Conservation (phyloP, 1,140 invertebrate genomes). For the Belonocnema kinseyi region DNA sequence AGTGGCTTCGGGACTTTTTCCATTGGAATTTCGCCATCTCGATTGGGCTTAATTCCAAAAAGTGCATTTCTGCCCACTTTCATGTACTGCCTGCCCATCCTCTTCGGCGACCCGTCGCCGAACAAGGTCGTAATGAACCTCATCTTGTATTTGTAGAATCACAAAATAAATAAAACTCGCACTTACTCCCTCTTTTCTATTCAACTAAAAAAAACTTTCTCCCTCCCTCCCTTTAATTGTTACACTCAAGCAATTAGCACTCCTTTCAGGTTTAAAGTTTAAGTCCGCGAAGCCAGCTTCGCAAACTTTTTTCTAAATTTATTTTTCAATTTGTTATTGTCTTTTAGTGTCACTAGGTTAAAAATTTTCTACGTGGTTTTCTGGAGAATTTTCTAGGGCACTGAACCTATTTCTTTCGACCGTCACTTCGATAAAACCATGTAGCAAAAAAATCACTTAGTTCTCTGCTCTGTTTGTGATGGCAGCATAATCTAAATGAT, state of each 20-base stretch:
- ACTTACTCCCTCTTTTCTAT: background rate
- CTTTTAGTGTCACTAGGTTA: conserved; percentile 1
- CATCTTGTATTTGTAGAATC: conserved; percentile 56
- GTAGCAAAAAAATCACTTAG: background rate
- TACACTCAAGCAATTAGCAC: conserved; percentile 21
- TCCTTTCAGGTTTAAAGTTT: background rate
- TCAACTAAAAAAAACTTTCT: background rate
- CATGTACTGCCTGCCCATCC: conserved; percentile 82
- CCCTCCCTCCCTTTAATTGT: background rate
- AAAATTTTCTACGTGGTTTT: background rate
- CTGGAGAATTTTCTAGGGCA: conserved; percentile 8
- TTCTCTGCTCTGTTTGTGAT: background rate
- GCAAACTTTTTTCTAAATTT: background rate
- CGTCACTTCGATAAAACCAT: background rate
- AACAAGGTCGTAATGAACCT: conserved; percentile 71
- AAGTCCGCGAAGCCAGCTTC: conserved; percentile 31
- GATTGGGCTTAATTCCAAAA: conserved; percentile 78
- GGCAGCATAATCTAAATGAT: background rate
- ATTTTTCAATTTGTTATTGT: background rate
- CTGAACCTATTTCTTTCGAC: background rate
- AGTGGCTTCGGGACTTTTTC: conserved; percentile 79
- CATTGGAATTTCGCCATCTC: conserved; percentile 66
- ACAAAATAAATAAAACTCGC: background rate
- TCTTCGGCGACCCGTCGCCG: conserved; percentile 70
- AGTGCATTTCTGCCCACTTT: conserved; percentile 83